A percentile compares a stretch with the other conserved stretches of the same genome.
phyloP scores from a whole-genome alignment of 2,888 invertebrate species.

The Ariolimax columbianus region DNA sequence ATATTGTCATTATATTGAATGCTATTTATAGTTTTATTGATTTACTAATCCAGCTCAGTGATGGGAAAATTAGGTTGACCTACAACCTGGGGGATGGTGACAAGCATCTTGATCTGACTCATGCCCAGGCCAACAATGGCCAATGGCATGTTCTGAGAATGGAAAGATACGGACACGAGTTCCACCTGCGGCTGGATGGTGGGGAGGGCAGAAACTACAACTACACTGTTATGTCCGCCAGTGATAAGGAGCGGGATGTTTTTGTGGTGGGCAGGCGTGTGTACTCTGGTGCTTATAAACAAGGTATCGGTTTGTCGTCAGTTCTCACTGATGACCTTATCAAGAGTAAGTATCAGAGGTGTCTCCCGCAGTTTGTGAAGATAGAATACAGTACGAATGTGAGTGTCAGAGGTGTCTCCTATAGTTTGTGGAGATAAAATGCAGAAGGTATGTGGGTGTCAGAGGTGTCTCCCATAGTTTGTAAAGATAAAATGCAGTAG shows the following conservation, averaged over 20 bases:
- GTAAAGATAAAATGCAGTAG: neutral
- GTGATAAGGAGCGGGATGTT: constrained; percentile 33
- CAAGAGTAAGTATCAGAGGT: constrained; percentile 47
- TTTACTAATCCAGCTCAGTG: constrained; percentile 85
- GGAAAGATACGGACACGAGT: constrained; percentile 93
- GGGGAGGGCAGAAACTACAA: constrained; percentile 87
- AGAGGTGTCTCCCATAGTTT: neutral
- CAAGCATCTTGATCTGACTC: constrained; percentile 87
- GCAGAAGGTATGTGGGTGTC: constrained; percentile 51
- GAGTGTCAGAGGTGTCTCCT: constrained; percentile 23
- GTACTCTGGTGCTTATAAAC: constrained; percentile 42
- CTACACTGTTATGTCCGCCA: constrained; percentile 80
- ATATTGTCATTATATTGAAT: neutral
- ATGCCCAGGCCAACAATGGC: constrained; percentile 93
- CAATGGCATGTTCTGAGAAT: constrained; percentile 97
- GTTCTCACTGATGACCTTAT: constrained; percentile 50
- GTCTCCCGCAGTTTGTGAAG: neutral
- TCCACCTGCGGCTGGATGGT: constrained; percentile 93
- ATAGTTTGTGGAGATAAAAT: neutral
- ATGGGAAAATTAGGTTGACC: constrained; percentile 91
- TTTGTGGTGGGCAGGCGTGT: constrained; percentile 38
- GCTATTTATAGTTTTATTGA: neutral
- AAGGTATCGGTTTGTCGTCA: constrained; percentile 35
- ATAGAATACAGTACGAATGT: constrained; percentile 47
- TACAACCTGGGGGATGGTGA: constrained; percentile 94